Percentiles rank a stretch among this genome's conserved stretches.
Evolutionary conservation across 1,140 invertebrate species (phyloP).

Genomic region (Anoplolepis gracilipes): DNA sequence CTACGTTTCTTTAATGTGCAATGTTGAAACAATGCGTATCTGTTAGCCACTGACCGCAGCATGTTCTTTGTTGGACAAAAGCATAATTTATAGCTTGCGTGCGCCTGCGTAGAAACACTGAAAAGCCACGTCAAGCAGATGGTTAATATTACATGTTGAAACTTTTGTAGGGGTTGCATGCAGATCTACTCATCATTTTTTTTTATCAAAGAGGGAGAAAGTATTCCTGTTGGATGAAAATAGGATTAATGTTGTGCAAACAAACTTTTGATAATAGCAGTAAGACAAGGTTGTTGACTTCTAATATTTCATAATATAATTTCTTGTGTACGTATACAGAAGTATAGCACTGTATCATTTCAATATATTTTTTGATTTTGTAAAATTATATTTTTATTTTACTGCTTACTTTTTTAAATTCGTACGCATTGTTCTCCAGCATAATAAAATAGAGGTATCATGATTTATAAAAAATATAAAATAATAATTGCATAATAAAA

Average conservation of each 20-base stretch:
- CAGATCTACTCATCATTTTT: not conserved
- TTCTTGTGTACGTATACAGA: no score
- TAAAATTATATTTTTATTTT: no score
- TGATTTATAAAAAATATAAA: no score
- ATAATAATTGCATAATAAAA: no score
- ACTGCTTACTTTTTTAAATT: no score
- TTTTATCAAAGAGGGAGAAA: not conserved
- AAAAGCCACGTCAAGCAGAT: constrained; percentile 19
- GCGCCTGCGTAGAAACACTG: not conserved
- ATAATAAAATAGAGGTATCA: no score
- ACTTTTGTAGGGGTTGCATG: not conserved
- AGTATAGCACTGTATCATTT: no score
- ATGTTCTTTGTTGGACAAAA: not conserved
- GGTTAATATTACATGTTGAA: not conserved
- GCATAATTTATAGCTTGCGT: not conserved
- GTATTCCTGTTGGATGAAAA: not conserved
- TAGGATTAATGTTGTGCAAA: not conserved
- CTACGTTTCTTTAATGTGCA: not conserved
- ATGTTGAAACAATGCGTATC: not conserved
- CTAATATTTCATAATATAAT: not conserved
- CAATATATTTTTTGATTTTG: no score
- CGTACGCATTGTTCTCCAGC: no score
- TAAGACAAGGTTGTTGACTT: not conserved
- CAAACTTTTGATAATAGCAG: not conserved
- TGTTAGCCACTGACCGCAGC: not conserved